Conservation (phyloP, 2,797 vertebrate species). For the Amazona ochrocephala region DNA sequence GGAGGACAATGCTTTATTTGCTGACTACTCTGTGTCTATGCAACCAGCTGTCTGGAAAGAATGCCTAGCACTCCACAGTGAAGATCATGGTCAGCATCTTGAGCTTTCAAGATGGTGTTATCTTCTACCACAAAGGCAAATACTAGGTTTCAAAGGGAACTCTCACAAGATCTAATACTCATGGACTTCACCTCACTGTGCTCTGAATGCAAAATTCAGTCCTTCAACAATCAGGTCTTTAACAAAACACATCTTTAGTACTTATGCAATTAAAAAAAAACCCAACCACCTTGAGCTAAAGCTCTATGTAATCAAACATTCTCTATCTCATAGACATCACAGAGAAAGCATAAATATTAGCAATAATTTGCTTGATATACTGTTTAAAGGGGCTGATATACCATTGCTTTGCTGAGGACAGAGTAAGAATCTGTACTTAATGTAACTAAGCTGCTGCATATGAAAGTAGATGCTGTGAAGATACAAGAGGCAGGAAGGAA, state of each 20-base stretch:
- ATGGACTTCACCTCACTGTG: not conserved
- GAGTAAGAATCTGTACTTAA: not conserved
- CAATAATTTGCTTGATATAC: not conserved
- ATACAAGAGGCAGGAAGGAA: not conserved
- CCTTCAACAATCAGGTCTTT: not conserved
- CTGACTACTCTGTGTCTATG: not conserved
- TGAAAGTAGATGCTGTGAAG: not conserved
- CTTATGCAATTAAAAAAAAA: not conserved
- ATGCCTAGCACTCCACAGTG: not conserved
- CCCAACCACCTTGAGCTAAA: not conserved
- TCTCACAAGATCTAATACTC: not conserved
- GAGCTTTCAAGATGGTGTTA: not conserved
- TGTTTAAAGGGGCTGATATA: not conserved
- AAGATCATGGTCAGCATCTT: not conserved
- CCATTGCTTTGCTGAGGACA: not conserved
- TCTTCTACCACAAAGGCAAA: not conserved
- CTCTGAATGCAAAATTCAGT: not conserved
- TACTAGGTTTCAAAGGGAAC: not conserved
- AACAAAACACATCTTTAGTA: not conserved
- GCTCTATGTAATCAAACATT: not conserved
- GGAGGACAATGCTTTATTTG: not conserved
- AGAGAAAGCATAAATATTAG: not conserved
- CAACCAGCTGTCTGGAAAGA: not conserved
- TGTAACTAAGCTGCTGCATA: not conserved
- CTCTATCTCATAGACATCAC: not conserved